Conservation (phyloP, 2,888 invertebrate species). For the Drosophila borealis region DNA sequence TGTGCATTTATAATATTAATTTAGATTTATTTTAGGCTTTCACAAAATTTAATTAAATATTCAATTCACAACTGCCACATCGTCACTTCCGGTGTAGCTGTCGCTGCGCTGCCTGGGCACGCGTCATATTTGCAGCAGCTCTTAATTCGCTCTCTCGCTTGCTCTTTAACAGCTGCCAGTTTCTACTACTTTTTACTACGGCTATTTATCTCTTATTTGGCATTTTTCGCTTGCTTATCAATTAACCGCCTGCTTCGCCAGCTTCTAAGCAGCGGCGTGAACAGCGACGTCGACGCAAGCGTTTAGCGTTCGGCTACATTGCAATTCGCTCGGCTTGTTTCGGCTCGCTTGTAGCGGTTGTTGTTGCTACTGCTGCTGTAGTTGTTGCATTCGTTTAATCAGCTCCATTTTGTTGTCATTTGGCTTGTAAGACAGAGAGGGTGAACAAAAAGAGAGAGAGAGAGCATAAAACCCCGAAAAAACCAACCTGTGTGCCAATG, state of each 20-base stretch:
- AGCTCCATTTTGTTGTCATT: conserved; percentile 60
- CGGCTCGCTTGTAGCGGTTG: conserved; percentile 30
- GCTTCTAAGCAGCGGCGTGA: conserved; percentile 28
- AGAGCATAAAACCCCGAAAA: conserved; percentile 41
- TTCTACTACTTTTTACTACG: conserved; percentile 33
- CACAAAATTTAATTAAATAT: conserved; percentile 6
- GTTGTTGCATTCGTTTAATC: conserved; percentile 50
- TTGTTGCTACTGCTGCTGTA: conserved; percentile 7
- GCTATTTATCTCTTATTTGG: conserved; percentile 49
- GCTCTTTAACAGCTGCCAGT: conserved; percentile 4
- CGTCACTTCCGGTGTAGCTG: conserved; percentile 59
- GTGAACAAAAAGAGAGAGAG: conserved; percentile 21
- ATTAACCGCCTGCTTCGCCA: conserved; percentile 52
- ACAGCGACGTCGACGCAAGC: conserved; percentile 13
- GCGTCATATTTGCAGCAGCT: conserved; percentile 31
- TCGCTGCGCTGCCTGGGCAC: conserved; percentile 14
- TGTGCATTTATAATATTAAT: conserved; percentile 10
- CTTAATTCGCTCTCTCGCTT: conserved; percentile 1
- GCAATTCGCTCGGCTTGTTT: conserved; percentile 58
- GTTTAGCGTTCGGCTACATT: conserved; percentile 38
- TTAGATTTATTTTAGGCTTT: conserved; percentile 20
- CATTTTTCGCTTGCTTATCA: conserved; percentile 53
- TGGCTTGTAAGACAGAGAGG: conserved; percentile 1
- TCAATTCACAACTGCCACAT: conserved; percentile 17
- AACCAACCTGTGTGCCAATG: conserved; percentile 52